These are phyloP conservation scores for Zosterops borbonicus DNA, from an alignment of 2,113 vertebrate genomes.

Conservation along the genomic window DNA sequence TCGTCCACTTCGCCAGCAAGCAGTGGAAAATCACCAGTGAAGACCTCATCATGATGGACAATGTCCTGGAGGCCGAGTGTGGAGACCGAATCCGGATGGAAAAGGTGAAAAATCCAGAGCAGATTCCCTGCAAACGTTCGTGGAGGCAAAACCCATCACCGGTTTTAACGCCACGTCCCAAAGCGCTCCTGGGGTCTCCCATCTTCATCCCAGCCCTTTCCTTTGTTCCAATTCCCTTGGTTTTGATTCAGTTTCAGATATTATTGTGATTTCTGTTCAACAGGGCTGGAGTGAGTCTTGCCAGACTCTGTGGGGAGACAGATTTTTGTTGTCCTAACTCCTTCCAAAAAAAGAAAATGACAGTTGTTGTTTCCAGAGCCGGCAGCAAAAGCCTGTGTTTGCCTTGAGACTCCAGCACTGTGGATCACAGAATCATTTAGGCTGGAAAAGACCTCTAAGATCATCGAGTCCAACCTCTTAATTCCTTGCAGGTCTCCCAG, in stretches of 20 bases:
- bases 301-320: not conserved
- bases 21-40: slow-evolving; percentile 88
- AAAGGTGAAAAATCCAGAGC: slow-evolving; percentile 71
- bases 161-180: accelerated
- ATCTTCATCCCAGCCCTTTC: not conserved
- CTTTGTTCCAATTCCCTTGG: not conserved
- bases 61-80: slow-evolving; percentile 75
- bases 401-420: not conserved
- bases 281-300: not conserved
- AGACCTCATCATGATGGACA: slow-evolving; percentile 84
- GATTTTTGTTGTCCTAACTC: not conserved
- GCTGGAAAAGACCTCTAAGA: not conserved
- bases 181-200: not conserved
- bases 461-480: not conserved
- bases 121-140: accelerated
- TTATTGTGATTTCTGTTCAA: not conserved
- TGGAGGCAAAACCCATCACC: not conserved
- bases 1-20: slow-evolving; percentile 86
- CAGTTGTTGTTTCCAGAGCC: not conserved
- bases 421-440: not conserved
- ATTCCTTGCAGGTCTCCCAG: not conserved
- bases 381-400: not conserved
- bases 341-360: not conserved
- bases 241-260: not conserved
- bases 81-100: slow-evolving; percentile 85